Conservation (phyloP, 1,140 invertebrate genomes). For the Ganaspis sp. region DNA sequence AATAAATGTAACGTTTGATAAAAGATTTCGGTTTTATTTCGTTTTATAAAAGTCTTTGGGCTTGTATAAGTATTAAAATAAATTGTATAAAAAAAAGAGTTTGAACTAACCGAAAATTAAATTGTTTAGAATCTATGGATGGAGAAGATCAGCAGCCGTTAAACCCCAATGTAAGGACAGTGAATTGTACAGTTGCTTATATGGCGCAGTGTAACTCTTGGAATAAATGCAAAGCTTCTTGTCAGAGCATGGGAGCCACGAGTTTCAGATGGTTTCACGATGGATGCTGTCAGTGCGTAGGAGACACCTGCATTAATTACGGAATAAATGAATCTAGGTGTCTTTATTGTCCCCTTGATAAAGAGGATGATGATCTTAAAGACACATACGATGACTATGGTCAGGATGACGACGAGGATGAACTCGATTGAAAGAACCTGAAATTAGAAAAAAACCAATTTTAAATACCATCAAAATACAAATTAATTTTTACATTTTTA, state of each 20-base stretch:
- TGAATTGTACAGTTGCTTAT: constrained; percentile 96
- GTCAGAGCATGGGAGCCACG: constrained; percentile 85
- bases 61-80: not conserved
- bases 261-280: constrained; percentile 95
- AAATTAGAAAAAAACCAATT: not conserved
- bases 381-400: constrained; percentile 72
- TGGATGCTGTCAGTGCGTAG: constrained; percentile 96
- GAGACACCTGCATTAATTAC: constrained; percentile 92
- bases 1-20: too few species aligned
- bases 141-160: constrained; percentile 78
- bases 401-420: constrained; percentile 65
- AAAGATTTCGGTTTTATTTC: too few species aligned
- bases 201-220: constrained; percentile 93
- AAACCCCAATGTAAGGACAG: constrained; percentile 81
- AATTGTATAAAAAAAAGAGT: constrained; percentile 10
- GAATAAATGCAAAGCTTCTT: constrained; percentile 89
- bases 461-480: not conserved
- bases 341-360: constrained; percentile 62
- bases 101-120: not conserved
- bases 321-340: constrained; percentile 91
- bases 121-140: constrained; percentile 79
- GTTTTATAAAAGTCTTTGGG: too few species aligned
- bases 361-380: constrained; percentile 60
- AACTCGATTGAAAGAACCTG: constrained; percentile 46
- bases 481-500: not conserved